Percentiles rank a stretch among this genome's conserved stretches.
Evolutionary conservation across 2,888 invertebrate species (phyloP).

Genomic region (Ecdyonurus torrentis): DNA sequence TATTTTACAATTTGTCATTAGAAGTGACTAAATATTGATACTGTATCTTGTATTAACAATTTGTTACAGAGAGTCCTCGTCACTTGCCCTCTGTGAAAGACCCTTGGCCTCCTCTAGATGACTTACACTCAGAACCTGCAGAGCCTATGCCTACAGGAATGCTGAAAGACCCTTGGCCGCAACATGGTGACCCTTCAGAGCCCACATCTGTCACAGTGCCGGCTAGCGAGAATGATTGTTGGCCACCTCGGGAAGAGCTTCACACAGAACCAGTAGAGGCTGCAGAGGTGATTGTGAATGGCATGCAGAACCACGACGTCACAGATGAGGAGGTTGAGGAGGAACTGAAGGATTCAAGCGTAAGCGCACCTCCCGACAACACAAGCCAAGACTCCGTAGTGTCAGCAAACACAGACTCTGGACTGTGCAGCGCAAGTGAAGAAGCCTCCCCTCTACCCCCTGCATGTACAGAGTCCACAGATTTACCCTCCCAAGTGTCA

Average conservation of each 20-base stretch:
- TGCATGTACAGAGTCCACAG: neutral
- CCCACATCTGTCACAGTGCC: no score
- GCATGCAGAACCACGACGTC: neutral
- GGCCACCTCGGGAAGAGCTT: no score
- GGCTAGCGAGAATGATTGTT: no score
- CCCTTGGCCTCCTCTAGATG: neutral
- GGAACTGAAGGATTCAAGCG: neutral
- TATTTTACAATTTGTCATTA: no score
- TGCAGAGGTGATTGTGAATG: no score
- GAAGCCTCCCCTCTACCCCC: neutral
- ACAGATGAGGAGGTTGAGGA: neutral
- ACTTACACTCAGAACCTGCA: neutral
- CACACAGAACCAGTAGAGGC: no score
- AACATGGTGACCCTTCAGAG: no score
- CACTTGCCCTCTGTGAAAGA: neutral
- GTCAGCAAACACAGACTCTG: constrained; percentile 13
- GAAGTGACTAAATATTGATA: no score
- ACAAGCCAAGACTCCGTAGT: constrained; percentile 15
- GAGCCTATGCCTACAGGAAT: no score
- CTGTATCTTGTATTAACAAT: no score
- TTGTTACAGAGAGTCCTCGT: neutral
- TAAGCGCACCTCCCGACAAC: constrained; percentile 9
- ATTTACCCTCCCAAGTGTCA: constrained; percentile 9
- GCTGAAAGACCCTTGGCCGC: no score
- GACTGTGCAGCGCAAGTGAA: constrained; percentile 14